Base-by-base conservation (phyloP, 2,888 invertebrate species). In the Noctua janthe region DNA sequence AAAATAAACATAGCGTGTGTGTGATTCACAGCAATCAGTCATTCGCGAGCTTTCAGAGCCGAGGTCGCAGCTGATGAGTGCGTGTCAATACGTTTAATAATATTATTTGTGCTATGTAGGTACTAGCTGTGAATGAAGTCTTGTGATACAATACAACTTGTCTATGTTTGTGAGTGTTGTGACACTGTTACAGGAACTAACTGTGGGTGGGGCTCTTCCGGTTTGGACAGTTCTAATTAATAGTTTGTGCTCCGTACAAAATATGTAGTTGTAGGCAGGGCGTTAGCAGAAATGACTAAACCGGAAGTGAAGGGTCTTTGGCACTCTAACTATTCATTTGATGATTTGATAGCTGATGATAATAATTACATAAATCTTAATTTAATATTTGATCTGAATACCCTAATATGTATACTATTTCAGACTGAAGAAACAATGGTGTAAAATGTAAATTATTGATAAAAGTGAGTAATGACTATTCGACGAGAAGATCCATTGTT, bases 161-260 rank as follows among this genome's bases (percentile, higher is more conserved):
- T 73, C 29, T 39, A 5, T 39, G 4, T 3, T 39, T 39, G 39
- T 39, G 39, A 39, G 39, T 39, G 35, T 39, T n/a, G 54, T 23
- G n/a, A 8, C 82, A 51, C 2, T 39, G 56, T 23, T 23, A 13
- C 66, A 74, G 66, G 23, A 20, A 51, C 49, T n/a, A 2, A 15
- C 4, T 8, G 83, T 43, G 75, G 67, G 83, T 67, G 83, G 35
- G 56, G 76, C 0, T 39, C 39, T 56, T 64, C 74, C 66, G 56
- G 74, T 49, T 66, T 20, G 29, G 82, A 82, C 74, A 73, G 73
- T 23, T 79, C 39, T 47, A 62, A 71, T 79, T 71, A 71, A 81
- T 72, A 39, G 82, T 56, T 39, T 20, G 66, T 47, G 66, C 56
- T 49, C 49, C 43, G 56, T 39, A 43, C 6, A 4, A 35, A 51